phyloP scores from a whole-genome alignment of 2,113 vertebrate genomes.

The Semicossyphus pulcher region DNA sequence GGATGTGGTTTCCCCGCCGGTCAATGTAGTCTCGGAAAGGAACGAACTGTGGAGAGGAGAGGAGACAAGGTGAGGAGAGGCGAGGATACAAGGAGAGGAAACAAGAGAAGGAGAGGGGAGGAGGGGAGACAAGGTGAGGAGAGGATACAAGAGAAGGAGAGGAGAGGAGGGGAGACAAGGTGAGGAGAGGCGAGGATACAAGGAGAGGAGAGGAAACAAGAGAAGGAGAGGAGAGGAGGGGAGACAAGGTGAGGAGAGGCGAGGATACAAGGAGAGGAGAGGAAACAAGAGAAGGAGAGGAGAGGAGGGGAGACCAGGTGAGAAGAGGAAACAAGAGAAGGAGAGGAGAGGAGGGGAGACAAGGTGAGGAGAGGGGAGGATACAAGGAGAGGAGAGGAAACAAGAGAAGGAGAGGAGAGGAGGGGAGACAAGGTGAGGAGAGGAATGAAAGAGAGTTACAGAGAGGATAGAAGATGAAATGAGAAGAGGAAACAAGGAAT shows the following conservation, averaged over 20 bases:
- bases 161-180: background rate
- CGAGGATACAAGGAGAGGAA: background rate
- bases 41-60: slow-evolving; percentile 87
- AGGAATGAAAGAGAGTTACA: no score
- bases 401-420: no score
- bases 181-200: background rate
- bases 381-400: background rate
- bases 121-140: background rate
- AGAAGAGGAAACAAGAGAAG: background rate
- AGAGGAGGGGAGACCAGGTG: background rate
- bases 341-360: background rate
- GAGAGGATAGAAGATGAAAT: background rate
- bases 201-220: background rate
- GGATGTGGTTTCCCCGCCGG: slow-evolving; percentile 92
- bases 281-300: background rate
- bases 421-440: background rate
- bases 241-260: no score
- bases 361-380: background rate
- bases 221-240: background rate
- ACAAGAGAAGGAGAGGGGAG: background rate
- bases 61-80: background rate
- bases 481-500: background rate
- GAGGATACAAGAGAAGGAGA: background rate
- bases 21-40: slow-evolving; percentile 98
- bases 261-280: background rate